Percentiles rank a stretch among this genome's conserved stretches.
phyloP scores from a whole-genome alignment of 2,888 invertebrate genomes.

The Agriotes lineatus region DNA sequence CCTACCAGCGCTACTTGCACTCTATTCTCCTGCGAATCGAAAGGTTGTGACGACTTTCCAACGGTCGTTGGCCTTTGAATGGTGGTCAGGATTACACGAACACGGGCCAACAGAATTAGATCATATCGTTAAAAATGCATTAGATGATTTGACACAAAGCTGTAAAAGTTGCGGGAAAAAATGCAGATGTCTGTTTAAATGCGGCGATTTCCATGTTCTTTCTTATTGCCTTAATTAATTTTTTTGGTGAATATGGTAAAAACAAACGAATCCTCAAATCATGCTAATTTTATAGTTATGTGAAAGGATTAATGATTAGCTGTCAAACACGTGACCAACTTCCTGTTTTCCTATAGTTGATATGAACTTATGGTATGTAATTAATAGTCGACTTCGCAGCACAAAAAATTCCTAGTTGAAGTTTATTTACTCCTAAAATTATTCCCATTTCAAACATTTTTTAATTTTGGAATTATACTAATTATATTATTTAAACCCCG shows the following conservation, averaged over 20 bases:
- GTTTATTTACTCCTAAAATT: too few species aligned
- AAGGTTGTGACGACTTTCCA: slow-evolving; percentile 37
- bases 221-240: neutral
- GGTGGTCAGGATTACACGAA: slow-evolving; percentile 26
- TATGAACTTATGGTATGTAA: too few species aligned
- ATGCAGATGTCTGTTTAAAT: neutral
- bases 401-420: too few species aligned
- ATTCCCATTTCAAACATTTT: too few species aligned
- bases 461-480: too few species aligned
- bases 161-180: slow-evolving; percentile 7
- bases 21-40: slow-evolving; percentile 26
- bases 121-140: slow-evolving; percentile 26
- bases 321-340: neutral
- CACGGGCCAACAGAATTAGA: slow-evolving; percentile 25
- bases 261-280: neutral
- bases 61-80: slow-evolving; percentile 38
- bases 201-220: neutral
- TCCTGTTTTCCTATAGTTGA: slow-evolving; percentile 1
- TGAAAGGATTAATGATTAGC: slow-evolving; percentile 18
- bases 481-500: too few species aligned
- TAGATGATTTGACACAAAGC: slow-evolving; percentile 18
- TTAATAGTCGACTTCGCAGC: too few species aligned
- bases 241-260: neutral
- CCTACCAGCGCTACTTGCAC: neutral
- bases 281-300: slow-evolving; percentile 17